phyloP scores from a whole-genome alignment of 2,888 invertebrate species.

The Troglohyphantes excavatus region DNA sequence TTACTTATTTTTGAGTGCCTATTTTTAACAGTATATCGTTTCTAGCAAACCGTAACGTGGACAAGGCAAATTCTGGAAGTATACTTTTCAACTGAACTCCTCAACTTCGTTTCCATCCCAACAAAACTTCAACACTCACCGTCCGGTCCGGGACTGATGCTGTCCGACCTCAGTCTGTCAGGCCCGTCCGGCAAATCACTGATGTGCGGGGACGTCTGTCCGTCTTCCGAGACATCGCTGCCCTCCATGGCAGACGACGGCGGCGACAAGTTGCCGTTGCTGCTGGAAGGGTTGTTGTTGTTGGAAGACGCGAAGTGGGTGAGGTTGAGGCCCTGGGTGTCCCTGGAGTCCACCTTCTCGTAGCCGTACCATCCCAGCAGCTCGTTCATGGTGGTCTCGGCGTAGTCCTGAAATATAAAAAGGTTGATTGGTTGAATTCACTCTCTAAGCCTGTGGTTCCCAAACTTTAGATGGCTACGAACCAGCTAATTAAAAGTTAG shows the following conservation, averaged over 20 bases:
- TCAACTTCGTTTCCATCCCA: no score
- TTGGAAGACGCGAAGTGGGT: conserved; percentile 81
- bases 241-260: conserved; percentile 67
- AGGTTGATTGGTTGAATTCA: no score
- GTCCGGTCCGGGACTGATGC: conserved; percentile 64
- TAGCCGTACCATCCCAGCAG: conserved; percentile 96
- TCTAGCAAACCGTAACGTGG: no score
- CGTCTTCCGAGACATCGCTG: conserved; percentile 68
- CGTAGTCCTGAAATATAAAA: conserved; percentile 89
- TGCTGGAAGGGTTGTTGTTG: conserved; percentile 45
- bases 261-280: conserved; percentile 41
- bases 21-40: no score
- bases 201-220: conserved; percentile 13
- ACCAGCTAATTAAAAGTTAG: no score
- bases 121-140: no score
- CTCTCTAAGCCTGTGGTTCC: no score
- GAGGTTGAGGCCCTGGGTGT: conserved; percentile 85
- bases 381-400: conserved; percentile 96
- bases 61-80: no score
- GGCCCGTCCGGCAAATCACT: conserved; percentile 7
- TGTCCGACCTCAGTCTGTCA: conserved; percentile 46
- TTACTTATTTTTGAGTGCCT: no score
- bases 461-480: no score
- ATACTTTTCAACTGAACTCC: no score
- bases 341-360: conserved; percentile 87